Base-by-base conservation (phyloP, 2,888 invertebrate genomes). In the Chirona hameri region DNA sequence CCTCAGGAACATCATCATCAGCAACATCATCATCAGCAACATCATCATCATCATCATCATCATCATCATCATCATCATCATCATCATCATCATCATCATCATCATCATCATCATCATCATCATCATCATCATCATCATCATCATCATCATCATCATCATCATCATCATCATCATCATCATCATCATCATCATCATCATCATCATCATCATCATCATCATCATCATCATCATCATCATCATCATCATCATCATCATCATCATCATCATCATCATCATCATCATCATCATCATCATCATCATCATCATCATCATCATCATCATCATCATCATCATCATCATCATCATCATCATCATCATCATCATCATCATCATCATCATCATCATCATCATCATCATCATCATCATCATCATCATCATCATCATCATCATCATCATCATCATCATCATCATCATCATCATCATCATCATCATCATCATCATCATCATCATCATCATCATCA, bases 291-390 rank as follows among this genome's bases (percentile, higher is more conserved):
- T 65, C 60, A 81, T 81, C 60, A 60, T 65, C 65, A 65, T 65
- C 65, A 65, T 65, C 65, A 65, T 65, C 65, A 65, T 65, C 65
- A 65, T 65, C 65, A 65, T 65, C 65, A 65, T 65, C 65, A 65
- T 65, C 65, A 65, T 65, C 65, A 65, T 65, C 21, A 65, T 65
- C 65, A 65, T 65, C 21, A 65, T 65, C 65, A 65, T 65, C 21
- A 65, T 65, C 65, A 65, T 65, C 65, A 60, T 65, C 60, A 81
- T 81, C 60, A 60, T 65, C 65, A 65, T 65, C 65, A 65, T 65
- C 65, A 65, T 65, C 65, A 65, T 65, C 65, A 65, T 65, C 65
- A 65, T 65, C 65, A 65, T 65, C 65, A 65, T 65, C 65, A 65
- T 65, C 65, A 65, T 65, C 21, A 65, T 65, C 65, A 65, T 65